Evolutionary conservation across 2,888 invertebrate species (phyloP), one percentile per base, ranked within the genome.

Genomic region (Periphyllus acericola): DNA sequence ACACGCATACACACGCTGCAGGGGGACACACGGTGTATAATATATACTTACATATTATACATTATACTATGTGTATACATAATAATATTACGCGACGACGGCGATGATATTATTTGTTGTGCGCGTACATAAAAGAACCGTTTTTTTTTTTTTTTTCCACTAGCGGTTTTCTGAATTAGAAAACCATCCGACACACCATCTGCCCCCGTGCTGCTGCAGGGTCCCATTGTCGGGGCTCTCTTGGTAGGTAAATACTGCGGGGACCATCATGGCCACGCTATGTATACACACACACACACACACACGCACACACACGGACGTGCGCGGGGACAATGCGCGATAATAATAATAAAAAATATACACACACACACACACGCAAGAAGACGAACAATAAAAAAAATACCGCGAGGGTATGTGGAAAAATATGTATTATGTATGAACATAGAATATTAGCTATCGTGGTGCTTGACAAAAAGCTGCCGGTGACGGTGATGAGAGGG

Each of bases 141-240:
- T 87, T 86, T 86, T 86, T 85, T 76, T 78, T 86, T 76, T 34
- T 60, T 60, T 68, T 21, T 55, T 46, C 66, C 72, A 71, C 78
- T 29, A 40, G 86, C 80, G 86, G 86, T 87, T 87, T 87, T 87
- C 74, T 80, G 72, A 80, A 80, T 80, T 85, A 85, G 85, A 78
- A 85, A 85, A 85, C 68, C 85, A 52, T 76, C 52, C 25, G 19
- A 80, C 68, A 74, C 52, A 72, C 86, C 86, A 87, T 87, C 86
- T 87, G 86, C 86, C 80, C 36, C 55, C 68, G 52, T 19, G 60
- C 46, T 46, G 19, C 32, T 52, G 46, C 46, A 46, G 46, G 34
- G 34, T n/a, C 19, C 84, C 46, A 84, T 84, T 84, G 76, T 84
- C 40, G 34, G 79, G 68, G 66, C 52, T 11, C 46, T 6, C 71